Base-by-base conservation (phyloP, 2,888 invertebrate species). In the Spatulosminthurus flaviceps region DNA sequence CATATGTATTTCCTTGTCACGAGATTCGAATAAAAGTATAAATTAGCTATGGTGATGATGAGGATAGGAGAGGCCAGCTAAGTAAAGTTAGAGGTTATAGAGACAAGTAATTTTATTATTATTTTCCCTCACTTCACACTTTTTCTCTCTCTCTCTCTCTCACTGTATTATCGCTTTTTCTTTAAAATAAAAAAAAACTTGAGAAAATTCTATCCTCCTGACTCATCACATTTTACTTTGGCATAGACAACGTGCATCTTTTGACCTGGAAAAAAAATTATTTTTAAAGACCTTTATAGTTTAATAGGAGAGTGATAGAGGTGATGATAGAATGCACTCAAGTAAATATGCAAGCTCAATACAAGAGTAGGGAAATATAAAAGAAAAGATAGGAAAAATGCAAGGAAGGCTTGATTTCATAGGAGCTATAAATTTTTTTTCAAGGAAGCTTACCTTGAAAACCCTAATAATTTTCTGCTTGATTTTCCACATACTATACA, bases 371-470 rank as follows among this genome's bases (percentile, higher is more conserved):
- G n/a, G 51, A 51, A 51, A 51, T 41, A 41, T 9, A 41, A 51
- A 51, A 51, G 16, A 16, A 9, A 16, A 51, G 51, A 51, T 51
- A 51, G n/a, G 51, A 19, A n/a, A 51, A 13, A 51, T 51, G 51
- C 51, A 51, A 51, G 7, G 2, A 51, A 51, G 9, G 19, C n/a
- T n/a, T 51, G 51, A 13, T 51, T 5, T n/a, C n/a, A n/a, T n/a
- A n/a, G n/a, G n/a, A n/a, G n/a, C n/a, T n/a, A n/a, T n/a, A n/a
- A n/a, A n/a, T n/a, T n/a, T n/a, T n/a, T n/a, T n/a, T n/a, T n/a
- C n/a, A n/a, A n/a, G n/a, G n/a, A n/a, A n/a, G n/a, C n/a, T 2
- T 64, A 64, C 64, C 64, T 64, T 64, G 64, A 64, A 26, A 64
- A 26, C 11, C 11, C 26, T 64, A 64, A 64, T 24, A 64, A 51